These are phyloP conservation scores for Strix occidentalis DNA, from an alignment of 2,797 vertebrate species.

Conservation along the genomic window DNA sequence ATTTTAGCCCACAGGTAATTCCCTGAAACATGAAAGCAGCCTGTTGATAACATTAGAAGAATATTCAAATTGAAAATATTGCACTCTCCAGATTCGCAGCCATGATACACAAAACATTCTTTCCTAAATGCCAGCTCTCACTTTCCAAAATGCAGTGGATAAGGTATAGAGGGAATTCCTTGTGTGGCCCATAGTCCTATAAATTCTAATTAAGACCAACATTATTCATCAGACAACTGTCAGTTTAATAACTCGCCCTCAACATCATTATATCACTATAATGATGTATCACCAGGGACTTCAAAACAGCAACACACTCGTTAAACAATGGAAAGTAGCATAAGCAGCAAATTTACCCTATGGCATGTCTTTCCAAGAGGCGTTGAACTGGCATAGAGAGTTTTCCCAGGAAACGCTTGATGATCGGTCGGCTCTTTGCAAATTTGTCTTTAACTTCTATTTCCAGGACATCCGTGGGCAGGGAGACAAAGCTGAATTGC, in stretches of 20 bases:
- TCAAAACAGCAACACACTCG: neutral
- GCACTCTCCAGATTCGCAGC: neutral
- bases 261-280: neutral
- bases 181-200: neutral
- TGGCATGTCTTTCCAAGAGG: conserved; percentile 94
- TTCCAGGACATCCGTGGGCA: conserved; percentile 98
- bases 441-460: conserved; percentile 99
- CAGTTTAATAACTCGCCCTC: neutral
- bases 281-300: neutral
- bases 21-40: conserved; percentile 1
- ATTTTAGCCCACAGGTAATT: conserved; percentile 5
- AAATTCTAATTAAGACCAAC: conserved; percentile 9
- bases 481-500: conserved; percentile 94
- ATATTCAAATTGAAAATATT: conserved; percentile 52
- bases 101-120: neutral
- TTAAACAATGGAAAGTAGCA: neutral
- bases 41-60: neutral
- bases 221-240: neutral
- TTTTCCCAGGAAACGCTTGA: conserved; percentile 96
- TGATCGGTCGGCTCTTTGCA: conserved; percentile 96
- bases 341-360: conserved; percentile 82
- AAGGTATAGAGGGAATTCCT: neutral
- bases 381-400: conserved; percentile 95
- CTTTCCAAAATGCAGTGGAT: neutral
- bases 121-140: neutral